Evolutionary conservation across 2,113 vertebrate species (phyloP).

Genomic region (Plectropomus leopardus): DNA sequence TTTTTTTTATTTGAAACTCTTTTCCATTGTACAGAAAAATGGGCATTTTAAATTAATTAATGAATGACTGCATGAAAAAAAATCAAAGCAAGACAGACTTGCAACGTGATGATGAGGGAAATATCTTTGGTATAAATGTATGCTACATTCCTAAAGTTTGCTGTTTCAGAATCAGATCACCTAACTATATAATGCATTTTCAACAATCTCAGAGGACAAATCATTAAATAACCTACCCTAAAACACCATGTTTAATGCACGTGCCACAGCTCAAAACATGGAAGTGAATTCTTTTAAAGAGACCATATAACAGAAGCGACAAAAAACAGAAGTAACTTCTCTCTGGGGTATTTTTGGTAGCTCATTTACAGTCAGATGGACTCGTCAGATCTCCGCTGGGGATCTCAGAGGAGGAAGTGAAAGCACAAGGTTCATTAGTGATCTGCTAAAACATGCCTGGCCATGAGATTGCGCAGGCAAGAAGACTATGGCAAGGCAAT

Average conservation of each 20-base stretch:
- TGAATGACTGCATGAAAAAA: background rate
- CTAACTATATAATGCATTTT: background rate
- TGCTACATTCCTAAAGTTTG: background rate
- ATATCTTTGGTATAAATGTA: background rate
- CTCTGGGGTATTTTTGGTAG: background rate
- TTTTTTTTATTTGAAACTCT: background rate
- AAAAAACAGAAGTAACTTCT: background rate
- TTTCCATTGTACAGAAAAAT: background rate
- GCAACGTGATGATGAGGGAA: background rate
- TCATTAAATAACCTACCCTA: background rate
- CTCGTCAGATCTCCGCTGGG: background rate
- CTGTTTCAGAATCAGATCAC: background rate
- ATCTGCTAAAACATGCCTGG: conserved; percentile 4
- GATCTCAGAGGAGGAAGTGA: conserved; percentile 57
- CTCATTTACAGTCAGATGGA: conserved; percentile 5
- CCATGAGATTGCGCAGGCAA: background rate
- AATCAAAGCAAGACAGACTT: background rate
- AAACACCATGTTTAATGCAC: background rate
- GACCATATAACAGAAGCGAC: background rate
- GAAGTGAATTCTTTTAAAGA: background rate
- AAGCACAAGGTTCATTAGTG: conserved; percentile 57
- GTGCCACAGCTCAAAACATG: background rate
- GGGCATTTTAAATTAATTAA: background rate
- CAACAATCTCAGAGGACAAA: background rate
- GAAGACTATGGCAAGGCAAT: background rate